These are phyloP conservation scores for Hippopotamyrus pictus DNA, from an alignment of 2,797 vertebrate genomes.

Conservation along the genomic window DNA sequence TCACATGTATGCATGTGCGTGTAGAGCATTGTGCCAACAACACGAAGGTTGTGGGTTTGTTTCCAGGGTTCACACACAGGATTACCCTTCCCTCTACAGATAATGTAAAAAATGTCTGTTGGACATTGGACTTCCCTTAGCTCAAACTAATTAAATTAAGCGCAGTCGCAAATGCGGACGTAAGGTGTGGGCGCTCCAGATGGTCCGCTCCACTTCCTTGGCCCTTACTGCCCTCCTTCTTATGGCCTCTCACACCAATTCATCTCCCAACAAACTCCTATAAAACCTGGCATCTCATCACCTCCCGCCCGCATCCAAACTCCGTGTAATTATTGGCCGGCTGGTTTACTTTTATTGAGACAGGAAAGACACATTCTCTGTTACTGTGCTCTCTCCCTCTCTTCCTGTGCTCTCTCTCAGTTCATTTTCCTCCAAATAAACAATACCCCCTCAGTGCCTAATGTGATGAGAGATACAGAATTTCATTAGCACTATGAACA, in stretches of 20 bases:
- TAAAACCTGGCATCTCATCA: conserved; percentile 43
- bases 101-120: not conserved
- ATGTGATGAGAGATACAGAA: not conserved
- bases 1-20: not conserved
- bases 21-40: not conserved
- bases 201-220: not conserved
- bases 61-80: not conserved
- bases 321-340: conserved; percentile 38
- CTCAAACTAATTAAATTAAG: conserved; percentile 12
- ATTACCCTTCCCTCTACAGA: not conserved
- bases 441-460: conserved; percentile 1
- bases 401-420: not conserved
- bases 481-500: conserved; percentile 15
- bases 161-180: not conserved
- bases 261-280: conserved; percentile 51
- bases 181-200: not conserved
- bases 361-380: not conserved
- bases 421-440: not conserved
- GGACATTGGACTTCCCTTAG: not conserved
- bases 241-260: conserved; percentile 31
- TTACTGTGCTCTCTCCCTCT: conserved; percentile 6
- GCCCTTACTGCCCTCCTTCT: not conserved
- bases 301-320: conserved; percentile 40
- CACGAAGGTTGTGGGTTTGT: not conserved
- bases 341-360: conserved; percentile 20